Conservation (phyloP, 2,888 invertebrate species). For the Cremastobaeus sp. region DNA sequence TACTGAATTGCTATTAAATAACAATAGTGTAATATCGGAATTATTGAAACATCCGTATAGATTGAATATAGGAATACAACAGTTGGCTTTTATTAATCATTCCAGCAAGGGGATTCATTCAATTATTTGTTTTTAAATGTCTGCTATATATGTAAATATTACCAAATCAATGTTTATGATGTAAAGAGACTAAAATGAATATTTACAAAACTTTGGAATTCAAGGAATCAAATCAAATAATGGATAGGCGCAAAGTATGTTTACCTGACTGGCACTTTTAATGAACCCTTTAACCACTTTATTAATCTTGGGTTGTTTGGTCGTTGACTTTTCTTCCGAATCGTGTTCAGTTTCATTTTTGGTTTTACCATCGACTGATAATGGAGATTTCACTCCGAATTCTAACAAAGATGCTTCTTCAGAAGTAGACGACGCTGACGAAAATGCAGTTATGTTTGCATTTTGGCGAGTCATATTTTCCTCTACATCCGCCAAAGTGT, state of each 20-base stretch:
- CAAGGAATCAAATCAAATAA: too few relatives aligned
- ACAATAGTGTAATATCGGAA: too few relatives aligned
- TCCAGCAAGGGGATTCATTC: too few relatives aligned
- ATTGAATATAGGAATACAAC: too few relatives aligned
- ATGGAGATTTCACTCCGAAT: constrained; percentile 49
- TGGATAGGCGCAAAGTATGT: background rate
- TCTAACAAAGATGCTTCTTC: constrained; percentile 48
- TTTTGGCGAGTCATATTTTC: constrained; percentile 14
- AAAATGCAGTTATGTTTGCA: constrained; percentile 21
- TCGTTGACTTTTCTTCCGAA: constrained; percentile 9
- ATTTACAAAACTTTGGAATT: too few relatives aligned
- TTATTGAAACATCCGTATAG: too few relatives aligned
- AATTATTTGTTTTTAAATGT: too few relatives aligned
- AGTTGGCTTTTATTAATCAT: too few relatives aligned
- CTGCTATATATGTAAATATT: too few relatives aligned
- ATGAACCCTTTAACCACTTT: constrained; percentile 14
- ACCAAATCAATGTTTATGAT: too few relatives aligned
- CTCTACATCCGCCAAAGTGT: constrained; percentile 4
- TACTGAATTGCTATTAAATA: too few relatives aligned
- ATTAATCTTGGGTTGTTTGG: background rate
- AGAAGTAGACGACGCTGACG: constrained; percentile 52
- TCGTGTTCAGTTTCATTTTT: constrained; percentile 24
- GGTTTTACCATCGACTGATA: constrained; percentile 33
- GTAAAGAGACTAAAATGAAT: too few relatives aligned
- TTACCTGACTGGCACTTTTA: constrained; percentile 19